Evolutionary conservation across 23 tunicate species (phyloP).

Genomic region (Trididemnum miniatum): DNA sequence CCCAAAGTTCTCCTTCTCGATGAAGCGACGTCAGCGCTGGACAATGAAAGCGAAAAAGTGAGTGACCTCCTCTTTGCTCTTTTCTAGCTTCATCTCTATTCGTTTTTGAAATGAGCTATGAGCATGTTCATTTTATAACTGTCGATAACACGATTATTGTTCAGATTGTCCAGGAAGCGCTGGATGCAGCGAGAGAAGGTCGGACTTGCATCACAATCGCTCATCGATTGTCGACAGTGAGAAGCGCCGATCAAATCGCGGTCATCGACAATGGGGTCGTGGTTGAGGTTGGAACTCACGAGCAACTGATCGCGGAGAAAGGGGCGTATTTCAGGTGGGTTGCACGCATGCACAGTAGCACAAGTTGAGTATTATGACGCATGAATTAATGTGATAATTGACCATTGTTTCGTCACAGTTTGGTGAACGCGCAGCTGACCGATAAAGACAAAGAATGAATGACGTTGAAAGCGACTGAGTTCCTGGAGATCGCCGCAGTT

Average conservation of each 20-base stretch:
- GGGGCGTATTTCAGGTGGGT: slow-evolving; percentile 57
- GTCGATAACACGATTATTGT: too few relatives aligned
- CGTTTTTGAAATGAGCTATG: too few relatives aligned
- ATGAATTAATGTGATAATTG: not conserved
- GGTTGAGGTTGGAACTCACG: slow-evolving; percentile 64
- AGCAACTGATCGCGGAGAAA: slow-evolving; percentile 49
- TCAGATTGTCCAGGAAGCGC: slow-evolving; percentile 82
- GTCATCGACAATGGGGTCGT: slow-evolving; percentile 70
- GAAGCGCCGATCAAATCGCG: slow-evolving; percentile 67
- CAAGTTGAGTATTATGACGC: not conserved
- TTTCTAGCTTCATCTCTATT: not conserved
- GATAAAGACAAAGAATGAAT: slow-evolving; percentile 18
- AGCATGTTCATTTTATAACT: too few relatives aligned
- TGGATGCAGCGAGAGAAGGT: slow-evolving; percentile 64
- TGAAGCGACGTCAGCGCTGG: slow-evolving; percentile 77
- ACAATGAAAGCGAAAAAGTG: slow-evolving; percentile 81
- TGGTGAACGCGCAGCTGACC: slow-evolving; percentile 29
- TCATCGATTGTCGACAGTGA: slow-evolving; percentile 74
- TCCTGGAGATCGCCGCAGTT: too few relatives aligned
- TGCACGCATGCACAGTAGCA: not conserved
- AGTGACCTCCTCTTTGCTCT: not conserved
- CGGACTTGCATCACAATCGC: slow-evolving; percentile 72
- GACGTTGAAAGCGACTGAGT: too few relatives aligned
- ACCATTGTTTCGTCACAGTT: slow-evolving; percentile 9
- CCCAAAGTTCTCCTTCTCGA: slow-evolving; percentile 70